Conservation (phyloP, 2,888 invertebrate genomes). For the Exocentrus adspersus region DNA sequence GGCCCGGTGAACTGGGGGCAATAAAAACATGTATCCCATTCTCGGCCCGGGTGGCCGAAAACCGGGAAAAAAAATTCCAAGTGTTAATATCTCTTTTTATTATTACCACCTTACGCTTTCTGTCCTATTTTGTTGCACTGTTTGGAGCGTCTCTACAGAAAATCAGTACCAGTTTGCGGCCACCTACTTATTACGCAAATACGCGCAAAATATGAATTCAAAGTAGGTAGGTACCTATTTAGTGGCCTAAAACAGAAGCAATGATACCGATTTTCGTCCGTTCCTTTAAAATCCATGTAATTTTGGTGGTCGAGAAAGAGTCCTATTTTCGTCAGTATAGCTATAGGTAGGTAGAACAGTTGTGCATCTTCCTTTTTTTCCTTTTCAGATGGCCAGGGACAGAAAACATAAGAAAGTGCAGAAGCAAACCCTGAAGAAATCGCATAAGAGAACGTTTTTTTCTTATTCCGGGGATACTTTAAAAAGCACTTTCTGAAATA, state of each 20-base stretch:
- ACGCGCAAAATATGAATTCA: not conserved
- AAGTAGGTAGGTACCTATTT: not conserved
- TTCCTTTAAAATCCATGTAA: not conserved
- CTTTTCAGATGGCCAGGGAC: not conserved
- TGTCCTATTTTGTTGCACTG: not conserved
- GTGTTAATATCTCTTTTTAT: not conserved
- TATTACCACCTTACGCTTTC: not conserved
- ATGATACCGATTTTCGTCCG: not conserved
- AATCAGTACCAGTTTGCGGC: not conserved
- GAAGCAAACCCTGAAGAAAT: not conserved
- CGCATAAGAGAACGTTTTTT: not conserved
- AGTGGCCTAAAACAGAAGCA: not conserved
- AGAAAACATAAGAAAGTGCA: not conserved
- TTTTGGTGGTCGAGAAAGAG: not conserved
- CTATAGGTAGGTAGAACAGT: not conserved
- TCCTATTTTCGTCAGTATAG: not conserved
- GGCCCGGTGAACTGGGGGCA: not conserved
- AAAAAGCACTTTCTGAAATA: not conserved
- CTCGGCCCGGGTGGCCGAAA: not conserved
- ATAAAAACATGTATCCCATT: not conserved
- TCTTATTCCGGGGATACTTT: not conserved
- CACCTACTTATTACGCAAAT: not conserved
- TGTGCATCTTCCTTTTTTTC: not conserved
- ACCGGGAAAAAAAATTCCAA: not conserved
- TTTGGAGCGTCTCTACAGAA: not conserved